These are phyloP conservation scores for Scomberomorus guttatus DNA, from an alignment of 2,797 vertebrate species.

Conservation along the genomic window DNA sequence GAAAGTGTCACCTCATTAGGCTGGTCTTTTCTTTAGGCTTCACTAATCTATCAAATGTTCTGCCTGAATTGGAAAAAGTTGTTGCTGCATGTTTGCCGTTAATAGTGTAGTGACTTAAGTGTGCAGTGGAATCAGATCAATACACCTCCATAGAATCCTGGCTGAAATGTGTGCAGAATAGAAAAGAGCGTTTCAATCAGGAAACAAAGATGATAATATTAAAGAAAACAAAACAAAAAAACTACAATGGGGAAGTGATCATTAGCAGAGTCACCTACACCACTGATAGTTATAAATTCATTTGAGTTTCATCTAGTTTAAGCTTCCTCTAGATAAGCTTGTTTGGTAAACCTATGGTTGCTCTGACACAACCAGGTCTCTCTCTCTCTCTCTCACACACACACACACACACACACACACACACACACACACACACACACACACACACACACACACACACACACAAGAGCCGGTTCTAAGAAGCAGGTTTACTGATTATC, in stretches of 20 bases:
- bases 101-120: too few relatives aligned
- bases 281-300: background rate
- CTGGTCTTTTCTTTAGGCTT: too few relatives aligned
- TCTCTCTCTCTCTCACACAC: too few relatives aligned
- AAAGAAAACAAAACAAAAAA: background rate
- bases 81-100: too few relatives aligned
- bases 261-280: background rate
- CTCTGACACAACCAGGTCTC: background rate
- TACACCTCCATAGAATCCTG: too few relatives aligned
- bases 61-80: background rate
- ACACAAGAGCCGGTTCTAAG: background rate
- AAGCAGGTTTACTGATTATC: background rate
- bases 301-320: background rate
- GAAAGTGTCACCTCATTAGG: background rate
- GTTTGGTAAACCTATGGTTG: background rate
- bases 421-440: too few relatives aligned
- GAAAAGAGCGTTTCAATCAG: background rate
- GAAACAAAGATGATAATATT: background rate
- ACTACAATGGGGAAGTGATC: background rate
- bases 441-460: background rate
- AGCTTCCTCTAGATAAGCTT: too few relatives aligned
- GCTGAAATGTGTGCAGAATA: too few relatives aligned
- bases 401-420: too few relatives aligned
- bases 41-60: too few relatives aligned
- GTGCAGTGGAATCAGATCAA: too few relatives aligned